A percentile compares a stretch with the other conserved stretches of the same genome.
phyloP scores from a whole-genome alignment of 1,140 invertebrate genomes.

The Megalonaias nervosa region DNA sequence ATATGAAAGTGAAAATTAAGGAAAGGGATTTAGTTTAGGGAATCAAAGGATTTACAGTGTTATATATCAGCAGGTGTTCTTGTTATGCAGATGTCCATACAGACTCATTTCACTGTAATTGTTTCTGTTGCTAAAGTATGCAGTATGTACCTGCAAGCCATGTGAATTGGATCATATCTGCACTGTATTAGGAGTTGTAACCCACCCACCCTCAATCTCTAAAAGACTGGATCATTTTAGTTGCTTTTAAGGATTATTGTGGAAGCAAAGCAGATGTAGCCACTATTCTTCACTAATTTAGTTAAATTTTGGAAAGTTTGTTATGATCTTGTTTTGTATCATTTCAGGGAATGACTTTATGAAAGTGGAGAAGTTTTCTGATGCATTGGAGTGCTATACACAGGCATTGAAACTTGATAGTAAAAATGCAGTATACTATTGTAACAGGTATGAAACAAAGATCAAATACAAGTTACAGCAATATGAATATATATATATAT shows the following conservation, averaged over 20 bases:
- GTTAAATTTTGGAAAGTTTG: too few species aligned
- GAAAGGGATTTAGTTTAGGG: too few species aligned
- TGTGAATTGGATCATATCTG: conserved; percentile 1
- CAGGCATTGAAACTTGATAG: conserved; percentile 88
- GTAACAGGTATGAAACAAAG: conserved; percentile 77
- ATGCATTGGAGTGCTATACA: conserved; percentile 87
- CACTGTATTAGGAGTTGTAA: not conserved
- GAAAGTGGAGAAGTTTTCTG: conserved; percentile 84
- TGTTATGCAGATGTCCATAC: too few species aligned
- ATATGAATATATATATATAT: not conserved
- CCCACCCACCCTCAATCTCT: not conserved
- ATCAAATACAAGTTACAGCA: not conserved
- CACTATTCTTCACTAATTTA: too few species aligned
- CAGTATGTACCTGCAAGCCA: too few species aligned
- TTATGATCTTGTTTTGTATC: conserved; percentile 1
- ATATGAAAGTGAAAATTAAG: too few species aligned
- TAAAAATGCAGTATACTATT: conserved; percentile 94
- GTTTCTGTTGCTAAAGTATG: too few species aligned
- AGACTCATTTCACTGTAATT: too few species aligned
- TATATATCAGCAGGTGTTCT: too few species aligned
- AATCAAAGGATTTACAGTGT: too few species aligned
- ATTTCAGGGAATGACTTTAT: conserved; percentile 86
- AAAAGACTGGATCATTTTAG: too few species aligned
- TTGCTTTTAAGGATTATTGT: not conserved
- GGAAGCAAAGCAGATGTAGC: too few species aligned